Base-by-base conservation (phyloP, 2,888 invertebrate genomes). In the Limnephilus auricula region DNA sequence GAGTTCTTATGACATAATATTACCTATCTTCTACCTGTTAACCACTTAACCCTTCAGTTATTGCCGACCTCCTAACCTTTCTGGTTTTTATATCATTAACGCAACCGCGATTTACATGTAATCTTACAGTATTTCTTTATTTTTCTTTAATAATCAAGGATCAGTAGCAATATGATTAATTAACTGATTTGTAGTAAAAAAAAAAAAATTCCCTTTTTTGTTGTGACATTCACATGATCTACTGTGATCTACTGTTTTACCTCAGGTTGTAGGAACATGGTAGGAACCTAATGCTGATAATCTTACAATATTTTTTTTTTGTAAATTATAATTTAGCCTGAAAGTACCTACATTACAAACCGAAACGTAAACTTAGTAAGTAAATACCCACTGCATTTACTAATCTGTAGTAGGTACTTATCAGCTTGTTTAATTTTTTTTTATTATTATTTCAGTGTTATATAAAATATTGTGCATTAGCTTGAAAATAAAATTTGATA, bases 1-100 rank as follows among this genome's bases (percentile, higher is more conserved):
- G 95, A 97, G 97, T 95, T 65, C 25, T 65, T 65, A n/a, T 93
- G 91, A 92, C 91, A 92, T 91, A 92, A 92, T 90, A 86, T 4
- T 84, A 65, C 83, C 40, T 6, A 84, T 89, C 31, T 78, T 34
- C 13, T 78, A 65, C 65, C 65, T 65, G 25, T 65, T 65, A 25
- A 65, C 65, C 25, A 25, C 5, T 65, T 65, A 65, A 50, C 15
- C 65, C 9, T 25, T 65, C 65, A 65, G 65, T 65, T 65, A 65
- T 65, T 65, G n/a, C 65, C 25, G 65, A 65, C 65, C 65, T 65
- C 25, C 65, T 65, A n/a, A 25, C 65, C 25, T 65, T 65, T 65
- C 25, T 65, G 45, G 0, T 50, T 45, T 50, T 18, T 50, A n/a
- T 65, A 18, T 25, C 65, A 65, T 65, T 25, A 25, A 10, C 25